Percentiles rank a stretch among this genome's conserved stretches.
Evolutionary conservation across 2,797 vertebrate genomes (phyloP).

Genomic region (Gallinago stenura): DNA sequence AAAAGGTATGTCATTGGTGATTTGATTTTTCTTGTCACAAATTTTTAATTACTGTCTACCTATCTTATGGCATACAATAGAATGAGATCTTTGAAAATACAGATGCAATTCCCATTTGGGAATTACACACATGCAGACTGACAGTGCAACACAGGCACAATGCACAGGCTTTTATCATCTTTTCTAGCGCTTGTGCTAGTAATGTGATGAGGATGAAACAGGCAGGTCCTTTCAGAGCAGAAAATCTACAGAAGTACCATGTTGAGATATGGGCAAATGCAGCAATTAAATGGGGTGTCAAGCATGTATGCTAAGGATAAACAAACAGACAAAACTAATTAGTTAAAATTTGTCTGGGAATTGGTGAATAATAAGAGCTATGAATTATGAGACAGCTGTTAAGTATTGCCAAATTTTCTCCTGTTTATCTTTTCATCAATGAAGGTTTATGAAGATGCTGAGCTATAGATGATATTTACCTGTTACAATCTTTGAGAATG

Average conservation of each 20-base stretch:
- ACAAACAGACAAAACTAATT: conserved; percentile 47
- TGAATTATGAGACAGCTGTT: conserved; percentile 21
- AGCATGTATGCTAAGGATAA: conserved; percentile 20
- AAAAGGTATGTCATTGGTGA: not conserved
- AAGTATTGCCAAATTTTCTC: not conserved
- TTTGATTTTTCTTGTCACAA: conserved; percentile 8
- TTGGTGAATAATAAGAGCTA: conserved; percentile 3
- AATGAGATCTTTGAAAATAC: not conserved
- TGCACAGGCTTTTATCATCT: not conserved
- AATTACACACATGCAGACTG: conserved; percentile 4
- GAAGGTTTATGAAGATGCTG: not conserved
- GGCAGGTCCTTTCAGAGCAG: not conserved
- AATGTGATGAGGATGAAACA: not conserved
- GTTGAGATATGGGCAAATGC: not conserved
- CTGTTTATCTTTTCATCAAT: not conserved
- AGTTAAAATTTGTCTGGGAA: conserved; percentile 34
- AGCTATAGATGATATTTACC: not conserved
- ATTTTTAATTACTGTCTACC: conserved; percentile 29
- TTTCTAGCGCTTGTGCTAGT: not conserved
- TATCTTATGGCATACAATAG: not conserved
- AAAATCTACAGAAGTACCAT: not conserved
- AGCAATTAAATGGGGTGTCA: conserved; percentile 47
- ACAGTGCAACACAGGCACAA: not conserved
- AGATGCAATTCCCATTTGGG: not conserved
- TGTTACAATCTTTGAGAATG: rapidly evolving